Conservation (phyloP, 2,888 invertebrate genomes). For the Andrena praecox region DNA sequence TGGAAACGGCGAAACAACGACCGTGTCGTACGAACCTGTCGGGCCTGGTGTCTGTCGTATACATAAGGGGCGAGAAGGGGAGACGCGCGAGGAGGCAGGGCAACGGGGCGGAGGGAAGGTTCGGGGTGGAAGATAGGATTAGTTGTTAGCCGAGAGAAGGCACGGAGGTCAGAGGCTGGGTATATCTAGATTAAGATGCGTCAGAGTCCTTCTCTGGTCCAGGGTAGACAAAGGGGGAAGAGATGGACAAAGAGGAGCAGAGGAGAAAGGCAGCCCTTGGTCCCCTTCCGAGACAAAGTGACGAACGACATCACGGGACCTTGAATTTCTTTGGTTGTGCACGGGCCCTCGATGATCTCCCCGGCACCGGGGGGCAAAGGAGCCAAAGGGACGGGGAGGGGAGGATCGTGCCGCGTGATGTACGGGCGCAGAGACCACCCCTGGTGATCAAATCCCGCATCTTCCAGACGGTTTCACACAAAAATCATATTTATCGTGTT, state of each 20-base stretch:
- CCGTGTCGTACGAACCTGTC: conserved; percentile 68
- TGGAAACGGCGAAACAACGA: conserved; percentile 61
- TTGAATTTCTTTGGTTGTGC: conserved; percentile 70
- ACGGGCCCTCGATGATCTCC: conserved; percentile 57
- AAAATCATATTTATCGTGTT: conserved; percentile 81
- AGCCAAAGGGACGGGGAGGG: neutral
- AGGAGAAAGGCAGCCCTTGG: conserved; percentile 51
- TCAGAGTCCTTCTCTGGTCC: conserved; percentile 48
- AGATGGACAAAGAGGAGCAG: conserved; percentile 1
- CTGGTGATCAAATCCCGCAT: conserved; percentile 78
- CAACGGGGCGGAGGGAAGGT: conserved; percentile 25
- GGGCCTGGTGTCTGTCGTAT: conserved; percentile 36
- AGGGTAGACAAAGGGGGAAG: conserved; percentile 60
- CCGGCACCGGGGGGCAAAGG: conserved; percentile 56
- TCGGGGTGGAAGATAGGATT: conserved; percentile 73
- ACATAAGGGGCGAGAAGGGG: neutral
- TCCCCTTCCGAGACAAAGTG: conserved; percentile 70
- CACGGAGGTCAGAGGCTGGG: conserved; percentile 64
- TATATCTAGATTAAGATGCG: conserved; percentile 81
- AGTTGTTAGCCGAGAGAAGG: conserved; percentile 67
- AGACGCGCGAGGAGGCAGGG: conserved; percentile 11
- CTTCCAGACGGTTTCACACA: conserved; percentile 82
- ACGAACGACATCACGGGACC: conserved; percentile 74
- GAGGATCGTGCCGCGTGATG: conserved; percentile 75
- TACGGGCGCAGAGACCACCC: conserved; percentile 83